Base-by-base conservation (phyloP, 2,113 vertebrate genomes). In the Alectura lathami region DNA sequence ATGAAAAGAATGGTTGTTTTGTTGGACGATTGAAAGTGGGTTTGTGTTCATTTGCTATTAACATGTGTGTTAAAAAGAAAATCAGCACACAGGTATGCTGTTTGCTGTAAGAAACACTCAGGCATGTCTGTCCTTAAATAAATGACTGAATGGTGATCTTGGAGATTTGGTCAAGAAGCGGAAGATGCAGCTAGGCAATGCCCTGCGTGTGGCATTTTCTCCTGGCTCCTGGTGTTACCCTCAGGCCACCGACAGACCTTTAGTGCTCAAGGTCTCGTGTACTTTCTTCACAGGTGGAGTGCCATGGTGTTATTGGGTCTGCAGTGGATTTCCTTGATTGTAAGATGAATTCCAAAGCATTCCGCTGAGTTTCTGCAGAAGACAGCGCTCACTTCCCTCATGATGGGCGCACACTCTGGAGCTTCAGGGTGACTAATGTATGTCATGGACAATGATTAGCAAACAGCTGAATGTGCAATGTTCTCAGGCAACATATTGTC, bases 311-410 rank as follows among this genome's bases (percentile, higher is more conserved):
- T 92, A 38, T 27, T 48, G 1, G 24, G 13, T 54, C 53, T 83
- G 17, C 30, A 40, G 42, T 14, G 48, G 32, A 24, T 78, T 88
- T 90, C 34, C 60, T 74, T 45, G 7, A 32, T 64, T 51, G 54
- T 17, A 30, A n/a, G 32, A 21, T 24, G 47, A 62, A 85, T 69
- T 78, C 43, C 54, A 53, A 18, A 3, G 4, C 48, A 79, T 75
- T 29, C 22, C 47, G 68, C 10, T 0, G 3, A 77, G 32, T 7
- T 86, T 36, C 67, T 69, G 67, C 26, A 8, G 8, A 76, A 69
- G 54, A 27, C 17, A 1, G 12, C 1, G 1, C 34, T 92, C 14
- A 1, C 6, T 54, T 1, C 24, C 40, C 2, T 1, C 5, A 36
- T 29, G 64, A 59, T 11, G 85, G 45, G 53, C 67, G 14, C 1